Evolutionary conservation across 37 sponge, comb jelly and placozoan species (phyloP).

Genomic region (Dysidea cf. avara): DNA sequence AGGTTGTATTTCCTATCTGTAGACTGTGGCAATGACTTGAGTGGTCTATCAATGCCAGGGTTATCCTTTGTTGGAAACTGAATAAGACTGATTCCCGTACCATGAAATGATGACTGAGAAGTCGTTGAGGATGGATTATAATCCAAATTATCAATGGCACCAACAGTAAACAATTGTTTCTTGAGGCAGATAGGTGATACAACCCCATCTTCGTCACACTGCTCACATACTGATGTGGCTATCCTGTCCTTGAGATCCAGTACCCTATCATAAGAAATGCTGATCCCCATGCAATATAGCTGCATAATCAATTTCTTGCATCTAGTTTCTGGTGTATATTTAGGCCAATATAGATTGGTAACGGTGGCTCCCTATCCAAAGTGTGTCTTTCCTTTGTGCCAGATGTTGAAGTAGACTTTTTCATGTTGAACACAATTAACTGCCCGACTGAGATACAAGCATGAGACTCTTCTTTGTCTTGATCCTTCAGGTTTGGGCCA

Average conservation of each 20-base stretch:
- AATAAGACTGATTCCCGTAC: slow-evolving; percentile 31
- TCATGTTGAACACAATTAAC: slow-evolving; percentile 8
- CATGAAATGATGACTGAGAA: slow-evolving; percentile 1
- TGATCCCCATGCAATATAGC: slow-evolving; percentile 32
- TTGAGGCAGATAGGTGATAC: slow-evolving; percentile 20
- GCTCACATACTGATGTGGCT: slow-evolving; percentile 30
- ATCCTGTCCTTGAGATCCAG: slow-evolving; percentile 32
- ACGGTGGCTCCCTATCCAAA: slow-evolving; percentile 30
- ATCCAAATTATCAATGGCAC: slow-evolving; percentile 35
- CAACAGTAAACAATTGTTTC: slow-evolving; percentile 25
- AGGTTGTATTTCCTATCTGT: no score
- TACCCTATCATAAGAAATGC: slow-evolving; percentile 52
- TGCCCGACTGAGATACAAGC: slow-evolving; percentile 25
- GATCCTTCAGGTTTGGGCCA: slow-evolving; percentile 17
- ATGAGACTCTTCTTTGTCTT: slow-evolving; percentile 28
- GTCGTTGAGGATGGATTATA: slow-evolving; percentile 32
- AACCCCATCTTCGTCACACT: slow-evolving; percentile 28
- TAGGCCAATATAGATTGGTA: slow-evolving; percentile 22
- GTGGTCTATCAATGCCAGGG: slow-evolving; percentile 16
- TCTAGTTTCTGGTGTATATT: slow-evolving; percentile 31
- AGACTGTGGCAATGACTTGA: slow-evolving; percentile 11
- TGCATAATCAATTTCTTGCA: slow-evolving; percentile 37
- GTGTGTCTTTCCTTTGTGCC: slow-evolving; percentile 24
- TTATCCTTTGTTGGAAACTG: slow-evolving; percentile 21
- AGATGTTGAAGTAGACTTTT: slow-evolving; percentile 12